Evolutionary conservation across 2,888 invertebrate genomes (phyloP), one percentile per base, ranked within the genome.

Genomic region (Esperia sulphurella): DNA sequence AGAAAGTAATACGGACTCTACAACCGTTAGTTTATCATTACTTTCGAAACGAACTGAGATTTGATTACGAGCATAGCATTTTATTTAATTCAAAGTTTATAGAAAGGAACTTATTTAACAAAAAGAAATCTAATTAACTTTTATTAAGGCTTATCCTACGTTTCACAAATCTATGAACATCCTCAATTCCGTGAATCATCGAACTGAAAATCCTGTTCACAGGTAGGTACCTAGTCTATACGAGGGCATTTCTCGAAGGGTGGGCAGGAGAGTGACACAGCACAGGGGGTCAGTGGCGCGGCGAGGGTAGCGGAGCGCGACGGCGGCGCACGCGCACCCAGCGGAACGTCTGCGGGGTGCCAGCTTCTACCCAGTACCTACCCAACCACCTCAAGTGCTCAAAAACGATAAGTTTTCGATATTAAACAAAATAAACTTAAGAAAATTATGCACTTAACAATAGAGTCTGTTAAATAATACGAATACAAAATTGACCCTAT

Each of bases 311-410:
- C 75, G 64, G 60, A 74, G 73, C 85, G 79, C 51, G 65, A 71
- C 79, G 69, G 59, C 57, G 64, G 61, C 65, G 61, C 51, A 50
- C 40, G 67, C 60, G 69, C 74, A 71, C 55, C 60, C 57, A 67
- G 66, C 73, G 82, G 77, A 82, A 83, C 82, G 71, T 47, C 21
- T 59, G 63, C 57, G 63, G 77, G 76, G 79, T 79, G 80, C 71
- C 64, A 51, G 51, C 52, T 3, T n/a, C n/a, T n/a, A n/a, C n/a
- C n/a, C 2, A 21, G 21, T 21, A 21, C 21, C 21, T 21, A 21
- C 10, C 39, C 35, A 37, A 12, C 9, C 42, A 43, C n/a, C n/a
- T 21, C 29, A 7, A 35, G n/a, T 21, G 5, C 21, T 21, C 21
- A 21, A 21, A 21, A 21, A 21, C 21, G 21, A 21, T 3, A 3